A percentile compares a stretch with the other conserved stretches of the same genome.
These are phyloP conservation scores for Lagocephalus sceleratus DNA, from an alignment of 2,797 vertebrate species.

Conservation along the genomic window DNA sequence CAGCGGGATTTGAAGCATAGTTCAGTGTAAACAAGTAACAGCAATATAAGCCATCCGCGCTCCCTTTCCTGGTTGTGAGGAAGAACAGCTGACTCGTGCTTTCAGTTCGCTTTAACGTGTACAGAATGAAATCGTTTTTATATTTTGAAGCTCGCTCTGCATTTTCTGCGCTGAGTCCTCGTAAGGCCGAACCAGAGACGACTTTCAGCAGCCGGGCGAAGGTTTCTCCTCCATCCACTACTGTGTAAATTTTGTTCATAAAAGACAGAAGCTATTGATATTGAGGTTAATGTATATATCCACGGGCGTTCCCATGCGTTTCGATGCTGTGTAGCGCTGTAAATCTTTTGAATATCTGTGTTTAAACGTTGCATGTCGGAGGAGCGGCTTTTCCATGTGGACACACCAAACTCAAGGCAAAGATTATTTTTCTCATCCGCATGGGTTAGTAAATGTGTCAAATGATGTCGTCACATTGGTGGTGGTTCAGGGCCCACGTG, in stretches of 20 bases:
- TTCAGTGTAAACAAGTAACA: slow-evolving; percentile 10
- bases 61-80: slow-evolving; percentile 5
- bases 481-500: slow-evolving; percentile 30
- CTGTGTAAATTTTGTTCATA: slow-evolving; percentile 74
- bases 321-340: slow-evolving; percentile 60
- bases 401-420: no score
- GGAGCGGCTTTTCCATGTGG: slow-evolving; percentile 25
- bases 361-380: slow-evolving; percentile 71
- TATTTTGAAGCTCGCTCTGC: slow-evolving; percentile 41
- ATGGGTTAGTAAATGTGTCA: slow-evolving; percentile 63
- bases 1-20: background rate
- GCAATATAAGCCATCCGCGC: slow-evolving; percentile 45
- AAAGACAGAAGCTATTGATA: slow-evolving; percentile 61
- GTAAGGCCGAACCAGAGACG: slow-evolving; percentile 49
- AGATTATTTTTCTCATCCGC: slow-evolving; percentile 50
- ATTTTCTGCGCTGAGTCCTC: slow-evolving; percentile 30
- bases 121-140: slow-evolving; percentile 39
- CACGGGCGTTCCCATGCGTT: slow-evolving; percentile 66
- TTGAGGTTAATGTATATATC: slow-evolving; percentile 78
- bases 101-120: slow-evolving; percentile 42
- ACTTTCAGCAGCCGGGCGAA: background rate
- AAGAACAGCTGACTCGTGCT: slow-evolving; percentile 15
- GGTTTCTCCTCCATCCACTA: slow-evolving; percentile 28
- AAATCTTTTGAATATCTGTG: slow-evolving; percentile 60
- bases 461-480: slow-evolving; percentile 42